Conservation (phyloP, 1,140 invertebrate species). For the Tachypleus tridentatus region DNA sequence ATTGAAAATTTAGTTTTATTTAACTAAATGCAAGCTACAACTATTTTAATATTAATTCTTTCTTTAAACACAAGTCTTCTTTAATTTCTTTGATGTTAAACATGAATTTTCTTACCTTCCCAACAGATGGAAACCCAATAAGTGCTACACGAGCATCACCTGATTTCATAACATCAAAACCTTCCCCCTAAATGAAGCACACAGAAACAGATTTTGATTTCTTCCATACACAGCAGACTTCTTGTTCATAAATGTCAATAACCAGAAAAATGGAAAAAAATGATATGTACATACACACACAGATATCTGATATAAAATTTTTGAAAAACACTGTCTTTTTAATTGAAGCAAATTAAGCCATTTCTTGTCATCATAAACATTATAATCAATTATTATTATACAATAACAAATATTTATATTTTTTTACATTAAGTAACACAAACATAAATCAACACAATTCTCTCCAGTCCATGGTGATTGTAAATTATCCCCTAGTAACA, state of each 20-base stretch:
- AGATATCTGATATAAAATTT: not conserved
- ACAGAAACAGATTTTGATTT: not conserved
- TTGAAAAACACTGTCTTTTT: not conserved
- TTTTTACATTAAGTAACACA: too few relatives aligned
- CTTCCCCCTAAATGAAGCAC: constrained; percentile 58
- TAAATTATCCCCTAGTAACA: too few relatives aligned
- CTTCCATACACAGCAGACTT: not conserved
- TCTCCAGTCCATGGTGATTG: too few relatives aligned
- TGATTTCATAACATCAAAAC: constrained; percentile 98
- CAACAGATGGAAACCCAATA: constrained; percentile 94
- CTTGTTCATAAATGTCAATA: not conserved
- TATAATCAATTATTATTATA: too few relatives aligned
- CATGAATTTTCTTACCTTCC: constrained; percentile 49
- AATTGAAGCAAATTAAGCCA: not conserved
- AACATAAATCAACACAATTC: too few relatives aligned
- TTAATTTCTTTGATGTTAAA: not conserved
- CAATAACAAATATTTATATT: too few relatives aligned
- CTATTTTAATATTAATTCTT: not conserved
- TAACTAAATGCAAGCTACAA: too few relatives aligned
- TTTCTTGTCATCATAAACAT: too few relatives aligned
- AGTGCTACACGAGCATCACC: constrained; percentile 97
- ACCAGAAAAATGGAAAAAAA: constrained; percentile 2
- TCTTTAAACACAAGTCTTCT: constrained; percentile 1
- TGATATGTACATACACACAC: not conserved
- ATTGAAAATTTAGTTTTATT: too few relatives aligned